Evolutionary conservation across 2,113 vertebrate genomes (phyloP), one percentile per base, ranked within the genome.

Genomic region (Columbina picui): DNA sequence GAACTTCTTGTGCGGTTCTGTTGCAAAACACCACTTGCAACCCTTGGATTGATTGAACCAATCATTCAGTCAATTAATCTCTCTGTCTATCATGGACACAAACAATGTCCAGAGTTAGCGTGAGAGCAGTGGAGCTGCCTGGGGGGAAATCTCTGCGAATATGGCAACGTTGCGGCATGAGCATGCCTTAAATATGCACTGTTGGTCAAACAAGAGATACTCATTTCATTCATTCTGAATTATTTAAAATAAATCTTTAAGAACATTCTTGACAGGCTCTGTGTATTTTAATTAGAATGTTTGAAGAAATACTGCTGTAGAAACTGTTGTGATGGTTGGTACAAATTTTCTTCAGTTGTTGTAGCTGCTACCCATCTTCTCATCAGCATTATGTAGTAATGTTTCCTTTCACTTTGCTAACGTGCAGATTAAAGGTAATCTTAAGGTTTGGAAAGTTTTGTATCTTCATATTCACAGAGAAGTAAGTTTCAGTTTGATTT

Each of bases 171-270:
- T 4, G 1, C 45, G n/a, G 20, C 4, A 0, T 3, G 6, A 20
- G 7, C 2, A 0, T 14, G n/a, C 65, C 43, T 4, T 5, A 64
- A 32, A n/a, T 3, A 27, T 0, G 9, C 9, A 6, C 27, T 1
- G 0, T 13, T 41, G 39, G 4, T 49, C 29, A 25, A 9, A 14
- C 4, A 6, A 55, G 17, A 29, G 27, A 26, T 3, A 22, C 1
- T n/a, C 0, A 20, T 41, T 55, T 56, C 0, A n/a, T 26, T 68
- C 6, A 10, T 64, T 55, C 32, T 64, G 22, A 12, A 32, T 82
- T 74, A 27, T 6, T 7, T 63, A 16, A 81, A 61, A 13, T 7
- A 38, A n/a, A 4, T 21, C 8, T 39, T n/a, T 2, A n/a, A 32
- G 18, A n/a, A 12, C 7, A 1, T 56, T 76, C 30, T 56, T 50